Percentiles rank a stretch among this genome's conserved stretches.
Evolutionary conservation across 2,797 vertebrate genomes (phyloP).

Genomic region (Peromyscus aztecus): DNA sequence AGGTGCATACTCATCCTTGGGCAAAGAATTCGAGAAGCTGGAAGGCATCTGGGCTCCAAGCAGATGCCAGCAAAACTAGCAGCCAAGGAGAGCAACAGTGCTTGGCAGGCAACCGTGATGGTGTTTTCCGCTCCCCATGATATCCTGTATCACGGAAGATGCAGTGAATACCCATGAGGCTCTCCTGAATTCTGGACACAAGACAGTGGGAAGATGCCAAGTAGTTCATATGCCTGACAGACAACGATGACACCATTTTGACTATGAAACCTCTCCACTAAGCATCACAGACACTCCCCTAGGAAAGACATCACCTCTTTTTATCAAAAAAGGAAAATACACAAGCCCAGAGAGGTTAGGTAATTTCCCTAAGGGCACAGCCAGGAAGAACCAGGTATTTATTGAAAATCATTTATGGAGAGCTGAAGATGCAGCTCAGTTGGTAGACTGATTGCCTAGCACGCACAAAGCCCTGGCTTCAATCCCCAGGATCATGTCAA

Average conservation of each 20-base stretch:
- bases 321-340: background rate
- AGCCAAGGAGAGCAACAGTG: background rate
- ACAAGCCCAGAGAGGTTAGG: background rate
- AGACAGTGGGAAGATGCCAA: background rate
- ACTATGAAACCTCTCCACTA: background rate
- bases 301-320: background rate
- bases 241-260: background rate
- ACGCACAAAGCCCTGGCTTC: background rate
- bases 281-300: background rate
- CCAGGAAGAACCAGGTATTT: background rate
- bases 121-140: background rate
- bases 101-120: background rate
- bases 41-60: background rate
- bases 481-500: too few species aligned
- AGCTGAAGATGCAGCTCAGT: background rate
- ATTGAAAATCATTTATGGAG: background rate
- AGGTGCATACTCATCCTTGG: background rate
- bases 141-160: background rate
- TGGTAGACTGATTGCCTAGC: background rate
- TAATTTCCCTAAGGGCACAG: background rate
- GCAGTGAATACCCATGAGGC: background rate
- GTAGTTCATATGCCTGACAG: background rate
- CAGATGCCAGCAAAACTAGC: constrained; percentile 26
- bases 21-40: constrained; percentile 21
- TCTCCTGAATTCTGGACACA: background rate